Evolutionary conservation across 2,797 vertebrate genomes (phyloP), one percentile per base, ranked within the genome.

Genomic region (Botia kubotai): DNA sequence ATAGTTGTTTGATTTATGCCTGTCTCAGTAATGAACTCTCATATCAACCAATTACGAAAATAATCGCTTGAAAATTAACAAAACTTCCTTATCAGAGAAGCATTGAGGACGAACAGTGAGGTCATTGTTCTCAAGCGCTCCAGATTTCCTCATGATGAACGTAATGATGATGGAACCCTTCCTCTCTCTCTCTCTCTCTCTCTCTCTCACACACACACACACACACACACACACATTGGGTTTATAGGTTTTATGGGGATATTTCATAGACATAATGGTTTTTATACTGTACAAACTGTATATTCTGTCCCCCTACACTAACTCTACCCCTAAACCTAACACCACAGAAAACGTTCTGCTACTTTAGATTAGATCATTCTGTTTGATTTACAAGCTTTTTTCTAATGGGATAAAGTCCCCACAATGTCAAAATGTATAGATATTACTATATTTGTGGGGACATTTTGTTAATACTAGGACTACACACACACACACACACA

Each of bases 81-180:
- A 43, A 6, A 63, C 55, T 82, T 84, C 85, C 77, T 82, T 80
- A 78, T 82, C 60, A 66, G 10, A 83, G 57, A 52, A 76, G 70
- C 74, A 75, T 50, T 75, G 75, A 81, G 83, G 83, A 84, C 82
- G 72, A 62, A 75, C 46, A 72, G 78, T 84, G 81, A 86, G 77
- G 65, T 83, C 77, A 84, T 57, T 50, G 33, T 72, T 84, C 78
- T 83, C 46, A 53, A 82, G 63, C 63, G 75, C 80, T 50, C 72
- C 52, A 70, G 77, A 73, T 81, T 82, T 81, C 82, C 80, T 86
- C 82, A 83, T 52, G 58, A 72, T 62, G 63, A 63, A 74, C 67
- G 83, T 72, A 79, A 75, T 69, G 77, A 81, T 81, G 75, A 84
- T 70, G 39, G 60, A 81, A 83, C 53, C 58, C 77, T 75, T 26